These are phyloP conservation scores for Staurois parvus DNA, from an alignment of 2,797 vertebrate species.

Conservation along the genomic window DNA sequence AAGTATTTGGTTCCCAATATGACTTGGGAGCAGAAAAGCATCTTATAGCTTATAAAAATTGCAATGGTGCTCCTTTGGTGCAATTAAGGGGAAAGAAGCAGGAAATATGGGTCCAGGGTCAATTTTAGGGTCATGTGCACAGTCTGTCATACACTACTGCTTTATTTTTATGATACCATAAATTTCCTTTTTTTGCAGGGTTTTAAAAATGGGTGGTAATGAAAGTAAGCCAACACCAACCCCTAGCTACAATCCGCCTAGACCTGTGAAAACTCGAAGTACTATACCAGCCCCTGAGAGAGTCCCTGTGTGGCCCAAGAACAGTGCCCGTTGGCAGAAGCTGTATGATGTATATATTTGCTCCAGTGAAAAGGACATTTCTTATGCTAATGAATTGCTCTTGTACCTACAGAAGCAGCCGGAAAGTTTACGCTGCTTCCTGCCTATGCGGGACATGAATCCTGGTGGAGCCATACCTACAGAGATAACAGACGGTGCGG, in stretches of 20 bases:
- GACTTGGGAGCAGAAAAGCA: too few relatives aligned
- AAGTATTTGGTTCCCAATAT: too few relatives aligned
- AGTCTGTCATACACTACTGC: too few relatives aligned
- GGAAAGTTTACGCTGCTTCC: slow-evolving; percentile 81
- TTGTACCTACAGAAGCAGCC: slow-evolving; percentile 81
- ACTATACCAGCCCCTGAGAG: not conserved
- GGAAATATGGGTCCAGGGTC: too few relatives aligned
- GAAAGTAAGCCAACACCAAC: not conserved
- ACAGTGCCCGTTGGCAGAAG: slow-evolving; percentile 75
- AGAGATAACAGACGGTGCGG: slow-evolving; percentile 81
- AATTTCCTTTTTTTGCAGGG: not conserved
- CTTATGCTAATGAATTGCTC: slow-evolving; percentile 78
- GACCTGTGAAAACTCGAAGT: not conserved
- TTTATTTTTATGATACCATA: too few relatives aligned
- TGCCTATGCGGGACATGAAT: slow-evolving; percentile 79
- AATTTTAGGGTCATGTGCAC: too few relatives aligned
- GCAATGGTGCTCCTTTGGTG: too few relatives aligned
- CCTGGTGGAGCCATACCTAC: slow-evolving; percentile 72
- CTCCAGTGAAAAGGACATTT: slow-evolving; percentile 78
- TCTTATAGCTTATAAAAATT: too few relatives aligned
- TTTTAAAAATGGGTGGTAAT: not conserved
- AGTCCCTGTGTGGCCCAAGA: slow-evolving; percentile 8
- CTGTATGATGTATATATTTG: slow-evolving; percentile 86
- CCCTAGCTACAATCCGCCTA: not conserved
- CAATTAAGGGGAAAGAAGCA: too few relatives aligned